Base-by-base conservation (phyloP, 2,113 vertebrate genomes). In the Sclerurus mexicanus region DNA sequence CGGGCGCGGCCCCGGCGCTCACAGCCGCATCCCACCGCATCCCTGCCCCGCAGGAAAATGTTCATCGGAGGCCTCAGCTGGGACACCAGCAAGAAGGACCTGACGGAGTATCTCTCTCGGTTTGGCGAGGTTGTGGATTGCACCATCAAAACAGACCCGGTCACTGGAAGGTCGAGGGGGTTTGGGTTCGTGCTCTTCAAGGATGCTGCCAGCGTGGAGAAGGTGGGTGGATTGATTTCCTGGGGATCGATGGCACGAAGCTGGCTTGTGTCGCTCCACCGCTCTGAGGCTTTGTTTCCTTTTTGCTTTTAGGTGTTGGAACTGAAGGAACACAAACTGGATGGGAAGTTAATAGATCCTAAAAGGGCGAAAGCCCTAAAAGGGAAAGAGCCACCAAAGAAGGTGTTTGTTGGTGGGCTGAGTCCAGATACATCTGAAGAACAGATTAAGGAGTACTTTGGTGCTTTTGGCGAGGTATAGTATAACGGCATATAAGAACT, bases 81-180 rank as follows among this genome's bases (percentile, higher is more conserved):
- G 99, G 99, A 99, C 92, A 99, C 99, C 37, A 99, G 98, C 97
- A 99, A 99, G 97, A 99, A 99, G 90, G 99, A 99, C 89, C 98
- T 99, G 74, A 98, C 98, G 6, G 98, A 99, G n/a, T 99, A 99
- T 87, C 97, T 99, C 74, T 98, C 99, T 56, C 98, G 98, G 18
- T 99, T 99, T 83, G 99, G 99, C 23, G 99, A 99, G 92, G 99
- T 99, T 28, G 97, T 99, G 93, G 99, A 99, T 85, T 99, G 99
- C 95, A 99, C 99, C 1, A 99, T 99, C 92, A 99, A 99, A 96
- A 99, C 99, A 74, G 98, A 99, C 86, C 98, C 98, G 0, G 98
- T 99, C 72, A 99, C 99, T 2, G 98, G 99, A 37, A 95, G 99
- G 76, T 99, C 99, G 53, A 97, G 99, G 90, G 99, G 99, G 30